phyloP scores from a whole-genome alignment of 1,140 invertebrate species.

The Macrobrachium nipponense region DNA sequence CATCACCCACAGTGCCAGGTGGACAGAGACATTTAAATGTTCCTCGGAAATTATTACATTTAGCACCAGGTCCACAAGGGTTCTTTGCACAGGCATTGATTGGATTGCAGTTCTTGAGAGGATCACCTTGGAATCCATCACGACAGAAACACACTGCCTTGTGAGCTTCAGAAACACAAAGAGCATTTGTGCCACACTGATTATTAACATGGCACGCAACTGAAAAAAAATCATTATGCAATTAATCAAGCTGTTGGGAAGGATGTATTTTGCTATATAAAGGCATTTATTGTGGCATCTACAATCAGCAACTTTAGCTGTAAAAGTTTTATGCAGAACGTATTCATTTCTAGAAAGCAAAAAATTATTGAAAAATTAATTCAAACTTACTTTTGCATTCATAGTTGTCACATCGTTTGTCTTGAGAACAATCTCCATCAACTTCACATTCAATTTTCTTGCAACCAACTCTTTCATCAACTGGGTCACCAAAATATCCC shows the following conservation, averaged over 20 bases:
- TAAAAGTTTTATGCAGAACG: not conserved
- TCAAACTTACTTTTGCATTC: constrained; percentile 60
- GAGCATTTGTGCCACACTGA: constrained; percentile 84
- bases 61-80: constrained; percentile 84
- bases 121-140: constrained; percentile 86
- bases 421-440: constrained; percentile 79
- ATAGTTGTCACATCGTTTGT: constrained; percentile 79
- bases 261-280: no score
- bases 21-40: constrained; percentile 85
- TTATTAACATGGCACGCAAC: constrained; percentile 84
- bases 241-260: no score
- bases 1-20: constrained; percentile 81
- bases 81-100: constrained; percentile 83
- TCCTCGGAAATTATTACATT: constrained; percentile 85
- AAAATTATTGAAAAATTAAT: not conserved
- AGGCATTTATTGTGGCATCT: no score
- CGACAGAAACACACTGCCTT: constrained; percentile 83
- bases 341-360: not conserved
- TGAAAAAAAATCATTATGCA: constrained; percentile 65
- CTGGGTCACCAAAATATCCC: constrained; percentile 84
- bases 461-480: constrained; percentile 72
- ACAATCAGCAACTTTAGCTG: no score
- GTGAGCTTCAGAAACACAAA: constrained; percentile 85
- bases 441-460: constrained; percentile 84
- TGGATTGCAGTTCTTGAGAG: constrained; percentile 76